These are phyloP conservation scores for Phenacoccus solenopsis DNA, from an alignment of 1,140 invertebrate species.

Conservation along the genomic window DNA sequence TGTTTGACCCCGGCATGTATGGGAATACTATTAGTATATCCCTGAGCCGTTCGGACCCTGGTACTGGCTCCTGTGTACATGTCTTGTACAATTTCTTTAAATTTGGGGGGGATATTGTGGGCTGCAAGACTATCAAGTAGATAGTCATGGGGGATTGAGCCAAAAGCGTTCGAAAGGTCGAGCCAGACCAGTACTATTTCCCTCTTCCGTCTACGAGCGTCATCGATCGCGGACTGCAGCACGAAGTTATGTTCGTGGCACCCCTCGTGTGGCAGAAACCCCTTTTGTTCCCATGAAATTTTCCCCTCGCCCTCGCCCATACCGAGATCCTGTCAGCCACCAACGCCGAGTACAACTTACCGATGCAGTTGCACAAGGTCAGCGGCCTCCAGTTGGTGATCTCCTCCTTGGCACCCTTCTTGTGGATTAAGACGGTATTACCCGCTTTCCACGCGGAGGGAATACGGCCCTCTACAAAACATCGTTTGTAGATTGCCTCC, in stretches of 20 bases:
- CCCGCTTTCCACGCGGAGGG: slow-evolving; percentile 26
- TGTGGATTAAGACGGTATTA: slow-evolving; percentile 30
- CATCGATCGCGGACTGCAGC: background rate
- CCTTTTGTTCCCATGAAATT: slow-evolving; percentile 24
- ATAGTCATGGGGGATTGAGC: background rate
- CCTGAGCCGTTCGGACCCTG: background rate
- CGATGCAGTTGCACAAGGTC: slow-evolving; percentile 28
- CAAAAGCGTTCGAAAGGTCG: background rate
- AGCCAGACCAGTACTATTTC: background rate
- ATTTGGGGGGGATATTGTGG: background rate
- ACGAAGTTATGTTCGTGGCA: background rate
- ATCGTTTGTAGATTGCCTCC: slow-evolving; percentile 21
- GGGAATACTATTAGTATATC: background rate
- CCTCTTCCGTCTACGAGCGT: background rate
- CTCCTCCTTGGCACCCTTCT: slow-evolving; percentile 28
- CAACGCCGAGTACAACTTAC: slow-evolving; percentile 31
- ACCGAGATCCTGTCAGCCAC: slow-evolving; percentile 14
- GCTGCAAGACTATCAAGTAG: background rate
- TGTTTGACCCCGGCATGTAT: background rate
- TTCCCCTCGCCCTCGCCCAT: background rate
- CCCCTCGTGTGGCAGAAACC: slow-evolving; percentile 13
- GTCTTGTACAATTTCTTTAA: background rate
- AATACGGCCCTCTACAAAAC: slow-evolving; percentile 13
- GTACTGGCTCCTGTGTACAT: background rate
- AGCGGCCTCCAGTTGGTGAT: slow-evolving; percentile 32